Conservation (phyloP, 2,888 invertebrate genomes). For the Cheilosia variabilis region DNA sequence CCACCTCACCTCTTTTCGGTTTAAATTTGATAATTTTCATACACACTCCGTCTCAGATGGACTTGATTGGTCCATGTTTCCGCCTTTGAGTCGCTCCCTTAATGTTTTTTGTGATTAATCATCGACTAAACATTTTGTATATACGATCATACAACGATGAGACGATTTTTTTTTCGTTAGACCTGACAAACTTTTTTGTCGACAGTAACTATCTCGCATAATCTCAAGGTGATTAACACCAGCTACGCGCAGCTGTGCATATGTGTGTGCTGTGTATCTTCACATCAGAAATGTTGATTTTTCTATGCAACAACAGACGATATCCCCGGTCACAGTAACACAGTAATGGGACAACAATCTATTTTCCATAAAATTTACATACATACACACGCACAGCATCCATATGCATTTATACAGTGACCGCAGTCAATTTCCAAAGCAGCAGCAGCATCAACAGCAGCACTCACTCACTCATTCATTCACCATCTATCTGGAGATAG, state of each 20-base stretch:
- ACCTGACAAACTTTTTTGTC: background rate
- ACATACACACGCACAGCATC: slow-evolving; percentile 42
- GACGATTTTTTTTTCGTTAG: background rate
- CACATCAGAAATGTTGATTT: slow-evolving; percentile 15
- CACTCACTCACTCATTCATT: slow-evolving; percentile 40
- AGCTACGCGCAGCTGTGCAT: background rate
- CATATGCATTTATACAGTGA: slow-evolving; percentile 18
- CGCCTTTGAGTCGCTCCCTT: background rate
- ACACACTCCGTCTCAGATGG: background rate
- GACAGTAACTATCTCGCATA: slow-evolving; percentile 16
- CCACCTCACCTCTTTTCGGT: too few species aligned
- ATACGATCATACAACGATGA: background rate
- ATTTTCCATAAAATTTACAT: slow-evolving; percentile 70
- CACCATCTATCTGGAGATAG: slow-evolving; percentile 46
- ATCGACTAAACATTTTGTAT: background rate
- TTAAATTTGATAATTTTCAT: too few species aligned
- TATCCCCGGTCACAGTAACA: slow-evolving; percentile 31
- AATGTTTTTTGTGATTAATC: background rate
- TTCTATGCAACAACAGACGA: slow-evolving; percentile 45
- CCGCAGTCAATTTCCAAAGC: slow-evolving; percentile 41
- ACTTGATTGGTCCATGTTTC: background rate
- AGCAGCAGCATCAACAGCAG: slow-evolving; percentile 25
- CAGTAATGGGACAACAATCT: slow-evolving; percentile 59
- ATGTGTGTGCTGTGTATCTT: background rate
- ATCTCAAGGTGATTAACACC: slow-evolving; percentile 59